phyloP scores from a whole-genome alignment of 2,113 vertebrate species.

The Thalassarche chlororhynchos region DNA sequence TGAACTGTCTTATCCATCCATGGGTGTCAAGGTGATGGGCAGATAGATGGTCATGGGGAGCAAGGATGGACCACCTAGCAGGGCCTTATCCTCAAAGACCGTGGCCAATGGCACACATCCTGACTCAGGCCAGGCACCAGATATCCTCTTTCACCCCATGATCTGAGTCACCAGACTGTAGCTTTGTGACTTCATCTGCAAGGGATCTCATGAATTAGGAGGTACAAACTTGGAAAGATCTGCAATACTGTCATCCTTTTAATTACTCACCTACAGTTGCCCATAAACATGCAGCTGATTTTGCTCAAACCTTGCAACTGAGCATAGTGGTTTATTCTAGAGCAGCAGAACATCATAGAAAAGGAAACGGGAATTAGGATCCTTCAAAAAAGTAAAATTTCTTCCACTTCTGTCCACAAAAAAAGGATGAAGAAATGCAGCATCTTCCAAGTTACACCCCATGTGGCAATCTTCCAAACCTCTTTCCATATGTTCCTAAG shows the following conservation, averaged over 20 bases:
- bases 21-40: not conserved
- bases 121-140: not conserved
- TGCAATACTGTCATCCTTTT: not conserved
- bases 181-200: not conserved
- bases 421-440: constrained; percentile 12
- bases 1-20: not conserved
- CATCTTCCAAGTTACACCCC: constrained; percentile 9
- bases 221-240: not conserved
- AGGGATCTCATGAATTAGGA: not conserved
- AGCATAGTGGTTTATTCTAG: not conserved
- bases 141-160: not conserved
- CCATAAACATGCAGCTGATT: not conserved
- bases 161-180: not conserved
- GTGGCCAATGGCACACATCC: not conserved
- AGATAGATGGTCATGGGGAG: not conserved
- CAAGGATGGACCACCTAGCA: not conserved
- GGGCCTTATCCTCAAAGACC: not conserved
- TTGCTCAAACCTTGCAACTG: not conserved
- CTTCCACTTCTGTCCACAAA: not conserved
- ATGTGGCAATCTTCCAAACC: constrained; percentile 49
- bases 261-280: not conserved
- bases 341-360: not conserved
- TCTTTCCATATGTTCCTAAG: constrained; percentile 56
- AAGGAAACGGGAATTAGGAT: not conserved
- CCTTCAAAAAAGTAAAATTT: not conserved